Evolutionary conservation across 2,113 vertebrate species (phyloP).

Genomic region (Cathartes aura): DNA sequence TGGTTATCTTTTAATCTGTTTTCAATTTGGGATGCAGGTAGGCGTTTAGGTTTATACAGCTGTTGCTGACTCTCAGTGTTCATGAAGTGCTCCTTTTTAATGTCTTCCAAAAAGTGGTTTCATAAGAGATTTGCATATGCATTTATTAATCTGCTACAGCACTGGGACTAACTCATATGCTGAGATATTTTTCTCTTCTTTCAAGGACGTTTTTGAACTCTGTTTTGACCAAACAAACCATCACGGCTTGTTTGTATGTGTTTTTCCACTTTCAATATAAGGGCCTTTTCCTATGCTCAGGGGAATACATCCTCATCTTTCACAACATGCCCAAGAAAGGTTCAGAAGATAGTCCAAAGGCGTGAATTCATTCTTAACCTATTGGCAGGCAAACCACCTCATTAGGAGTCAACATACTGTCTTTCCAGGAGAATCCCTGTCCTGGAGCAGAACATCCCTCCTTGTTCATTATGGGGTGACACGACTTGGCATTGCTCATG

Average conservation of each 20-base stretch:
- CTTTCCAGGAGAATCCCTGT: neutral
- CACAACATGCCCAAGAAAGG: neutral
- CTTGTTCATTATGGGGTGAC: neutral
- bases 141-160: neutral
- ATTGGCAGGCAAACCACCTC: neutral
- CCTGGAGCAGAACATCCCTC: neutral
- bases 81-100: neutral
- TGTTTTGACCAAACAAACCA: neutral
- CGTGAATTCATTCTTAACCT: neutral
- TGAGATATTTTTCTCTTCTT: neutral
- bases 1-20: neutral
- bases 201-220: neutral
- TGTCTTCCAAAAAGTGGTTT: neutral
- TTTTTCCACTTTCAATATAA: neutral
- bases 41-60: neutral
- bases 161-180: neutral
- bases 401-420: neutral
- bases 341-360: neutral
- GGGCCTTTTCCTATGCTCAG: neutral
- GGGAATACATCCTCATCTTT: neutral
- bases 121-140: neutral
- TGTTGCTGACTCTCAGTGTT: neutral
- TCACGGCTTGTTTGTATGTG: neutral
- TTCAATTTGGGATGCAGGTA: neutral
- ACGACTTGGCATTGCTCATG: fast-evolving